phyloP scores from a whole-genome alignment of 2,888 invertebrate species.

The Leptopterna dolabrata region DNA sequence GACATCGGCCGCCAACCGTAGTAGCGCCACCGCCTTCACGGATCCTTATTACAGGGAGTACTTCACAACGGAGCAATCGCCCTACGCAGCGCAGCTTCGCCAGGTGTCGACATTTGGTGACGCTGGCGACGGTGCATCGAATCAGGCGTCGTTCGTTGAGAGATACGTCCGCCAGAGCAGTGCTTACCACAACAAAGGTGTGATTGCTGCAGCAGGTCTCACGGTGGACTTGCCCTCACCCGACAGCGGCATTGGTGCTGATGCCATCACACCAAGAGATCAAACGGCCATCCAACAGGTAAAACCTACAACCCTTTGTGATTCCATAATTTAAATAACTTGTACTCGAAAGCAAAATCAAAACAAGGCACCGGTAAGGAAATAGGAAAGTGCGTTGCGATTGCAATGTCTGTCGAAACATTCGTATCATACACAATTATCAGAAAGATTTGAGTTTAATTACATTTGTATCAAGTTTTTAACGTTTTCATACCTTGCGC shows the following conservation, averaged over 20 bases:
- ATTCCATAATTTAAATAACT: too few species aligned
- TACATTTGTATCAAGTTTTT: too few species aligned
- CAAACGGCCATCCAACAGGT: constrained; percentile 92
- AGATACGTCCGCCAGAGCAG: constrained; percentile 74
- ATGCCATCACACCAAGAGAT: constrained; percentile 91
- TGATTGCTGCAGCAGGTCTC: constrained; percentile 78
- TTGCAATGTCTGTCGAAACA: too few species aligned
- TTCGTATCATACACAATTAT: too few species aligned
- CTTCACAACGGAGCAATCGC: constrained; percentile 71
- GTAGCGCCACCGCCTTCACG: constrained; percentile 73
- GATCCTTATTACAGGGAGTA: constrained; percentile 87
- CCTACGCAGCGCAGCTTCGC: constrained; percentile 62
- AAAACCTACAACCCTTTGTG: constrained; percentile 67
- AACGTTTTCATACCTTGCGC: too few species aligned
- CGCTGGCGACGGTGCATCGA: constrained; percentile 68
- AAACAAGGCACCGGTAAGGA: too few species aligned
- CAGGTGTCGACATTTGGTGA: constrained; percentile 65
- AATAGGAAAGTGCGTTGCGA: too few species aligned
- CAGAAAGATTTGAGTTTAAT: too few species aligned
- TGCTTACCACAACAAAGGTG: constrained; percentile 77
- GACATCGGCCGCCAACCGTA: constrained; percentile 67
- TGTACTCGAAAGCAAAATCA: too few species aligned
- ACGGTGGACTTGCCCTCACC: constrained; percentile 95
- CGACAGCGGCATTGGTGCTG: constrained; percentile 95
- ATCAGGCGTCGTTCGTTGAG: constrained; percentile 76